Conservation (phyloP, 37 sponge, comb jelly and placozoan species). For the Halisarca cf. caerulea region DNA sequence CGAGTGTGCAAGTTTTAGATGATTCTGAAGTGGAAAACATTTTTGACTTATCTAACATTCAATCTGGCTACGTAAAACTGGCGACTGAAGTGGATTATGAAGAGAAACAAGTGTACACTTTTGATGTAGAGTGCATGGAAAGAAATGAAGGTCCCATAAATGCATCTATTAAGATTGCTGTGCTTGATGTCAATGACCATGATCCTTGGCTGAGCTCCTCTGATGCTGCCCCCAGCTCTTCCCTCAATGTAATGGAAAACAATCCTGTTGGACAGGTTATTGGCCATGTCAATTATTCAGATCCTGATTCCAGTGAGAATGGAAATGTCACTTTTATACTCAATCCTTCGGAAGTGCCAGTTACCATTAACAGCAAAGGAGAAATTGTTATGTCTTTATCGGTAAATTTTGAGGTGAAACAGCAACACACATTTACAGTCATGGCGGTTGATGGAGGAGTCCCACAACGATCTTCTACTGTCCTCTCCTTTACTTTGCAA, state of each 20-base stretch:
- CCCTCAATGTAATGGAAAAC: neutral
- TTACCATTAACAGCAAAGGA: neutral
- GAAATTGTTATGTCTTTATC: neutral
- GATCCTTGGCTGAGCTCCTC: neutral
- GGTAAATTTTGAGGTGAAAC: neutral
- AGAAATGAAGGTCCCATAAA: neutral
- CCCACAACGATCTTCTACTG: neutral
- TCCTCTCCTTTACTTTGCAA: neutral
- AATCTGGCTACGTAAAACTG: neutral
- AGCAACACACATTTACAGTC: neutral
- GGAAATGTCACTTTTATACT: neutral
- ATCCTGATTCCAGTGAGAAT: constrained; percentile 1
- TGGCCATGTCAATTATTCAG: neutral
- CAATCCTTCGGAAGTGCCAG: neutral
- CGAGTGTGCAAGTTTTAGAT: neutral
- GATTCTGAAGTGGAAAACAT: neutral
- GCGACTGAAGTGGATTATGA: neutral
- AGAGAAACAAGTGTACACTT: neutral
- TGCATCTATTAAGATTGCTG: neutral
- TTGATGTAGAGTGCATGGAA: neutral
- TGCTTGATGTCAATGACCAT: neutral
- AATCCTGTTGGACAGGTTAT: neutral
- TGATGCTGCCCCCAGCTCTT: neutral
- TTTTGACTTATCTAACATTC: too few species aligned
- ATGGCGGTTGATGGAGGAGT: neutral